These are phyloP conservation scores for Paramormyrops kingsleyae DNA, from an alignment of 2,113 vertebrate genomes.

Conservation along the genomic window DNA sequence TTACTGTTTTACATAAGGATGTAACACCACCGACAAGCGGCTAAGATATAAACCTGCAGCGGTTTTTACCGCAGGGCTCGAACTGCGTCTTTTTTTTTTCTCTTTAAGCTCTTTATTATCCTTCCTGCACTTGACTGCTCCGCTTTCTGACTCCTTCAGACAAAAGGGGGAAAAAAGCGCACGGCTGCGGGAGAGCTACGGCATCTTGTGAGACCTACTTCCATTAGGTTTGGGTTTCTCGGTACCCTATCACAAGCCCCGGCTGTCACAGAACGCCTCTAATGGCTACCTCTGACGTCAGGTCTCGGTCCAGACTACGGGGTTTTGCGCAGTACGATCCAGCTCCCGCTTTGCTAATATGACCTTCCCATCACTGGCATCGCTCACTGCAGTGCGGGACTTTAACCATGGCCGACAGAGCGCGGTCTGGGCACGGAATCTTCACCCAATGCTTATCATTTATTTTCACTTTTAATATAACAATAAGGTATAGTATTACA, in stretches of 20 bases:
- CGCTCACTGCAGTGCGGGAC: conserved; percentile 54
- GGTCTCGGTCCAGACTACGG: conserved; percentile 53
- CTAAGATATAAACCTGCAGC: conserved; percentile 21
- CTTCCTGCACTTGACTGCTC: not conserved
- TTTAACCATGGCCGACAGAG: not conserved
- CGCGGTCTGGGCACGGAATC: not conserved
- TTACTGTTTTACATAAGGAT: not conserved
- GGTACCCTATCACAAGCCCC: conserved; percentile 24
- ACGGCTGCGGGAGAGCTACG: conserved; percentile 8
- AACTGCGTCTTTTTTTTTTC: not conserved
- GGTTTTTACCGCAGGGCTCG: conserved; percentile 26
- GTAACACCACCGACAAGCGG: not conserved
- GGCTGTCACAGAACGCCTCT: conserved; percentile 46
- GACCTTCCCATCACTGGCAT: conserved; percentile 47
- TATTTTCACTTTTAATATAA: not conserved
- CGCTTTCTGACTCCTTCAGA: not conserved
- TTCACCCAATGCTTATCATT: not conserved
- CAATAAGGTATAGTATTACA: not conserved
- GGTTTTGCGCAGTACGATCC: conserved; percentile 60
- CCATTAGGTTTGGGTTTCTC: conserved; percentile 27
- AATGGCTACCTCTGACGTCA: conserved; percentile 62
- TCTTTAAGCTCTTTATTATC: conserved; percentile 18
- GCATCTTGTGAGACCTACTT: conserved; percentile 13
- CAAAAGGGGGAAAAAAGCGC: not conserved
- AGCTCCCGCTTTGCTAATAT: conserved; percentile 41